Conservation (phyloP, 2,113 vertebrate genomes). For the Thamnophis sirtalis region DNA sequence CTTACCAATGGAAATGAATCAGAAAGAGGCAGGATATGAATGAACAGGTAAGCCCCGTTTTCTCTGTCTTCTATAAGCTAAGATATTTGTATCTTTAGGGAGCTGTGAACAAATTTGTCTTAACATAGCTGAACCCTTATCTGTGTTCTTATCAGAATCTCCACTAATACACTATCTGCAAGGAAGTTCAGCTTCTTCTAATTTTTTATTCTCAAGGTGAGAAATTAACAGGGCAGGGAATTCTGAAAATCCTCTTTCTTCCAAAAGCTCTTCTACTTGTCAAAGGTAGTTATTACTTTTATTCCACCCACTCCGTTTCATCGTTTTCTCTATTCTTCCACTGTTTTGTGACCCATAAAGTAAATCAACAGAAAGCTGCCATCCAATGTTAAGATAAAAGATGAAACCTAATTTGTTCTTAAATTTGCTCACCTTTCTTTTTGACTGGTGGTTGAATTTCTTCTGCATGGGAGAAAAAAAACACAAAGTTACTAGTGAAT, state of each 20-base stretch:
- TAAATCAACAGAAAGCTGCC: background rate
- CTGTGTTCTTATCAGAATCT: background rate
- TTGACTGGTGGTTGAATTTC: conserved; percentile 8
- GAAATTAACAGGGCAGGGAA: too few species aligned
- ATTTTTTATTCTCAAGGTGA: background rate
- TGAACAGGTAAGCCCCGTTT: background rate
- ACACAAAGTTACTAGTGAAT: background rate
- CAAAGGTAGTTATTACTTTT: background rate
- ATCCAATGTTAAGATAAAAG: background rate
- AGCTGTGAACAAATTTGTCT: background rate
- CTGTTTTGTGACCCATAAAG: background rate
- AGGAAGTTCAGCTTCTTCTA: background rate
- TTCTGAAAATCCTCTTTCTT: background rate
- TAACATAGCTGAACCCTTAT: background rate
- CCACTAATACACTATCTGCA: background rate
- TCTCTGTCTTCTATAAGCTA: background rate
- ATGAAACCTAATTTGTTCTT: conserved; percentile 13
- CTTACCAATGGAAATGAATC: background rate
- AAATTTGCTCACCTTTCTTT: conserved; percentile 10
- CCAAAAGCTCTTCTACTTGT: background rate
- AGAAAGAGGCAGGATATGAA: background rate
- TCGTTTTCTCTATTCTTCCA: background rate
- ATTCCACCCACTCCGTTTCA: background rate
- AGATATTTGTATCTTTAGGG: background rate
- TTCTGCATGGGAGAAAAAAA: background rate